Evolutionary conservation across 2,888 invertebrate genomes (phyloP).

Genomic region (Volucella inanis): DNA sequence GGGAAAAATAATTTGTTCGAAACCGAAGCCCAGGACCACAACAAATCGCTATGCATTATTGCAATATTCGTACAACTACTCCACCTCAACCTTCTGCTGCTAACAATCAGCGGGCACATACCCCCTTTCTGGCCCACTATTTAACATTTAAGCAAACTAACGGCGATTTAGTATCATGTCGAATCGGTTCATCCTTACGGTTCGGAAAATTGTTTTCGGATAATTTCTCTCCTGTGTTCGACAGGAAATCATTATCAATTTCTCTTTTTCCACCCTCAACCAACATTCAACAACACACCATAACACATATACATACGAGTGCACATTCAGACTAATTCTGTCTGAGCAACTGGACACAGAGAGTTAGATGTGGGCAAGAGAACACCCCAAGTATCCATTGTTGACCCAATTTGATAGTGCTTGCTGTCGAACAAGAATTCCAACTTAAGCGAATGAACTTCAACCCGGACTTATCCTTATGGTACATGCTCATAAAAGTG

Average conservation of each 20-base stretch:
- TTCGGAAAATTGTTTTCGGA: conserved; percentile 72
- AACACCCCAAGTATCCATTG: conserved; percentile 17
- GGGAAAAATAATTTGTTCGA: conserved; percentile 6
- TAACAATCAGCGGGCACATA: conserved; percentile 1
- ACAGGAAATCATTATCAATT: conserved; percentile 74
- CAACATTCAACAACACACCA: not conserved
- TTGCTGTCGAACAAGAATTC: conserved; percentile 69
- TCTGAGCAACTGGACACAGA: no score
- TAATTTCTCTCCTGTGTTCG: conserved; percentile 74
- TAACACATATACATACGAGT: conserved; percentile 41
- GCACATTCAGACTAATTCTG: conserved; percentile 11
- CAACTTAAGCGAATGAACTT: conserved; percentile 69
- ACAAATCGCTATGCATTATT: conserved; percentile 58
- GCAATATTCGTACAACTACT: conserved; percentile 12
- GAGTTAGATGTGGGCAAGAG: not conserved
- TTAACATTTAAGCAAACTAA: conserved; percentile 64
- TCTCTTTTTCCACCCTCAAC: conserved; percentile 54
- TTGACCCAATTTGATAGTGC: conserved; percentile 69
- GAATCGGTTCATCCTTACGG: conserved; percentile 64
- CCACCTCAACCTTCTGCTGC: not conserved
- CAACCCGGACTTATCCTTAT: conserved; percentile 62
- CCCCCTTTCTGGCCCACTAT: conserved; percentile 33
- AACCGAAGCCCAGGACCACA: conserved; percentile 46
- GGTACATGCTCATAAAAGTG: conserved; percentile 39
- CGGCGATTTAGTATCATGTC: conserved; percentile 71